phyloP scores from a whole-genome alignment of 92 coral and sea anemone species.

The Heliopora coerulea region DNA sequence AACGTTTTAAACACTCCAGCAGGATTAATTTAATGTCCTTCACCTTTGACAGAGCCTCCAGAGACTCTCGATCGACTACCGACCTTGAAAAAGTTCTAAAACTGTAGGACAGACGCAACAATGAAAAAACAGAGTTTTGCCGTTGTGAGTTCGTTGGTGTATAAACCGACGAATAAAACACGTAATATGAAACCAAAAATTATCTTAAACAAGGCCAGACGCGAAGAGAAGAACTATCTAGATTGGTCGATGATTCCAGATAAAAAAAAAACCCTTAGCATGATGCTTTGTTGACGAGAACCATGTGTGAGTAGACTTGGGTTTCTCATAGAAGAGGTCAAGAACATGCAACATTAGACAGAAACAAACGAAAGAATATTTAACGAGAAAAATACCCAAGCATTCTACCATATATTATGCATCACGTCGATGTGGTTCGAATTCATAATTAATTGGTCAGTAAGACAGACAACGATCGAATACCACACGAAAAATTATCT shows the following conservation, averaged over 20 bases:
- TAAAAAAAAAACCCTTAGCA: neutral
- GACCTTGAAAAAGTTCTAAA: no score
- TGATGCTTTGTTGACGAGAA: neutral
- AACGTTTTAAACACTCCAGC: no score
- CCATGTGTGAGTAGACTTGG: neutral
- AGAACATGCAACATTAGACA: neutral
- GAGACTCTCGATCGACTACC: no score
- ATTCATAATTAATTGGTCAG: neutral
- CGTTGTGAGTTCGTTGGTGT: neutral
- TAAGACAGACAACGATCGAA: no score
- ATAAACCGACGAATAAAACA: neutral
- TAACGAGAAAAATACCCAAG: conserved; percentile 14
- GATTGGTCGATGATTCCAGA: conserved; percentile 11
- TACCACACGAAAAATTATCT: no score
- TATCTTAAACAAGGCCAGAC: neutral
- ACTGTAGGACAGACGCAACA: neutral
- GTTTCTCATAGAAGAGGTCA: neutral
- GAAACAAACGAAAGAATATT: conserved; percentile 2
- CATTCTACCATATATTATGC: conserved; percentile 17
- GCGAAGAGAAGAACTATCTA: conserved; percentile 13
- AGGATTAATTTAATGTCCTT: no score
- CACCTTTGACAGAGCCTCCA: no score
- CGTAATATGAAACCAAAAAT: conserved; percentile 23
- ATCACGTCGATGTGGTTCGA: neutral
- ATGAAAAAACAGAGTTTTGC: neutral